Evolutionary conservation across 37 sponge, comb jelly and placozoan species (phyloP), one percentile per base, ranked within the genome.

Genomic region (Hormiphora californensis): DNA sequence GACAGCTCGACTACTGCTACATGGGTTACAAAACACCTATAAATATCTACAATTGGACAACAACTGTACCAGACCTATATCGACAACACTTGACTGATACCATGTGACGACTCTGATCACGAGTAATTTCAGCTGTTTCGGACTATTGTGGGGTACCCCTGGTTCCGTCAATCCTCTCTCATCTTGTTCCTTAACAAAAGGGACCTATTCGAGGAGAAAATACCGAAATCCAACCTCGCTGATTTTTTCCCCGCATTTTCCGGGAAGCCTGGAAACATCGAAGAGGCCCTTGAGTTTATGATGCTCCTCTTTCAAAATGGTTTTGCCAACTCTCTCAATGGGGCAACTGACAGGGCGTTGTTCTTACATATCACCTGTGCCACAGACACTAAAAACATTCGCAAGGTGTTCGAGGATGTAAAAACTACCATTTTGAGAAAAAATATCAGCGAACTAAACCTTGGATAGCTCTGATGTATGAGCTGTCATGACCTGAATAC

Each of bases 141-240:
- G 68, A 65, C 37, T 7, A 65, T 65, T 12, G 7, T 65, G 7
- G 21, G 34, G 19, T 65, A 65, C 21, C 68, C 68, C 7, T 27
- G 34, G 37, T 65, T 65, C 19, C 31, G 34, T 17, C 31, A 65
- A 36, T 65, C 68, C 5, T 65, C 68, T 7, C 68, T 65, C 68
- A 65, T 65, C 68, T 39, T 65, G 11, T 65, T 65, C 68, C 68
- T 65, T 39, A 65, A 65, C 68, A 65, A 65, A 39, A 65, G 34
- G 68, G 68, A 65, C 39, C 38, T 65, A 17, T 65, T 65, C 39
- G 68, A 31, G 11, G 68, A 65, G 68, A 65, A 65, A 28, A 25
- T 65, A 17, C 68, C 68, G 7, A 31, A 35, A 21, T 65, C 68
- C 37, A 36, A 36, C 39, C 31, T 65, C 68, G 68, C 38, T 5